phyloP scores from a whole-genome alignment of 2,888 invertebrate genomes.

The Troglohyphantes excavatus region DNA sequence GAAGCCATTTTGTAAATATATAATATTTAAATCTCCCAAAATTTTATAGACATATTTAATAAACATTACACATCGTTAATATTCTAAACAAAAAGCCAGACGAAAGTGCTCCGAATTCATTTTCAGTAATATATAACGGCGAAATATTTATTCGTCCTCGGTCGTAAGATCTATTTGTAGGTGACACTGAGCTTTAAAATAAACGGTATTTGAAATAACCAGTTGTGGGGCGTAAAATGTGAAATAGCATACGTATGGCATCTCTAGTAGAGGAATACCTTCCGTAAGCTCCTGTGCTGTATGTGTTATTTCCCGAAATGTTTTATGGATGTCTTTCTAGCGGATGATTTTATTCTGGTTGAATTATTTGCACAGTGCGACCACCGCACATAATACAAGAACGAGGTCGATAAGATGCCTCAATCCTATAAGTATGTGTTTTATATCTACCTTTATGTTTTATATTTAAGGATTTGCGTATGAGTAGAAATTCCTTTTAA shows the following conservation, averaged over 20 bases:
- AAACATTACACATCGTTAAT: neutral
- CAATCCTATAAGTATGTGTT: neutral
- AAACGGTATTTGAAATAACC: slow-evolving; percentile 24
- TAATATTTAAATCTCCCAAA: too few relatives aligned
- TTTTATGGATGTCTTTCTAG: slow-evolving; percentile 34
- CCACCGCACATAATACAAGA: neutral
- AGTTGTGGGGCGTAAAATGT: neutral
- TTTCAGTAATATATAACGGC: neutral
- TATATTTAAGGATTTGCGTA: too few relatives aligned
- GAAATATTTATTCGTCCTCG: neutral
- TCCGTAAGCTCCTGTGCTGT: neutral
- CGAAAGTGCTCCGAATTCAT: neutral
- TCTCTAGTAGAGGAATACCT: neutral
- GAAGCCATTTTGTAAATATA: too few relatives aligned
- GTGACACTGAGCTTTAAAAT: neutral
- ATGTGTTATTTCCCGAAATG: slow-evolving; percentile 9
- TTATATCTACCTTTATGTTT: too few relatives aligned
- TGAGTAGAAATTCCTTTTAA: too few relatives aligned
- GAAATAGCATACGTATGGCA: slow-evolving; percentile 1
- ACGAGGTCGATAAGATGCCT: neutral
- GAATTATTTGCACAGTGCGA: slow-evolving; percentile 19
- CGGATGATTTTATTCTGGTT: slow-evolving; percentile 12
- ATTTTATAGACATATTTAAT: neutral
- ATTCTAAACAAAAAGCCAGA: slow-evolving; percentile 3
- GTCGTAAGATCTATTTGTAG: neutral